phyloP scores from a whole-genome alignment of 2,797 vertebrate species.

The Takifugu rubripes region DNA sequence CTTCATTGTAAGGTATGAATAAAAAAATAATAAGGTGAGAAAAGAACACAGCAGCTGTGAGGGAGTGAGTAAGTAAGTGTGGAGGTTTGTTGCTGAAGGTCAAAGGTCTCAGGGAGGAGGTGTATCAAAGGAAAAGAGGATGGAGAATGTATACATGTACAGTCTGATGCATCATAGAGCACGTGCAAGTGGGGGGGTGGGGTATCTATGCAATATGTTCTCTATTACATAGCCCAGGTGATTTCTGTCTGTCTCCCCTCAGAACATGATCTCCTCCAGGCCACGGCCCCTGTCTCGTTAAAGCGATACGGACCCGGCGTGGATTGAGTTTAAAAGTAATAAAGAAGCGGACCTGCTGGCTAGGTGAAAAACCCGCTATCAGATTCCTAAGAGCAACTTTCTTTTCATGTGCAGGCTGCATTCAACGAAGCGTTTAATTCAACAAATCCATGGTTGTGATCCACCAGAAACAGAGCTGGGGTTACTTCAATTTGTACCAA shows the following conservation, averaged over 20 bases:
- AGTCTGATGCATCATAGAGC: conserved; percentile 76
- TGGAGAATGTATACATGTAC: conserved; percentile 63
- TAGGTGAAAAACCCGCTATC: conserved; percentile 97
- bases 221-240: conserved; percentile 92
- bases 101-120: conserved; percentile 54
- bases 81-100: conserved; percentile 50
- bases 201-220: conserved; percentile 85
- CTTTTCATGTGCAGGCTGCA: conserved; percentile 97
- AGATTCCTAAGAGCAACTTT: conserved; percentile 87
- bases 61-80: conserved; percentile 44
- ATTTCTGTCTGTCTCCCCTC: conserved; percentile 81
- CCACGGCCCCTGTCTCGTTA: conserved; percentile 84
- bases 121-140: conserved; percentile 60
- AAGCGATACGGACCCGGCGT: conserved; percentile 80
- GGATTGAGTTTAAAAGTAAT: conserved; percentile 99
- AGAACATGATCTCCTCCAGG: conserved; percentile 89
- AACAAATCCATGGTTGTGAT: conserved; percentile 99
- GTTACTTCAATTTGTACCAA: conserved; percentile 99
- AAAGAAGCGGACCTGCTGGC: conserved; percentile 91
- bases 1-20: conserved; percentile 7
- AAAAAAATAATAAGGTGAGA: conserved; percentile 5
- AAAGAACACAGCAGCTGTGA: conserved; percentile 43
- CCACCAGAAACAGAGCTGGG: conserved; percentile 93
- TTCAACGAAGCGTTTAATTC: conserved; percentile 99
- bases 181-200: conserved; percentile 56